These are phyloP conservation scores for Trogon surrucura DNA, from an alignment of 2,113 vertebrate species.

Conservation along the genomic window DNA sequence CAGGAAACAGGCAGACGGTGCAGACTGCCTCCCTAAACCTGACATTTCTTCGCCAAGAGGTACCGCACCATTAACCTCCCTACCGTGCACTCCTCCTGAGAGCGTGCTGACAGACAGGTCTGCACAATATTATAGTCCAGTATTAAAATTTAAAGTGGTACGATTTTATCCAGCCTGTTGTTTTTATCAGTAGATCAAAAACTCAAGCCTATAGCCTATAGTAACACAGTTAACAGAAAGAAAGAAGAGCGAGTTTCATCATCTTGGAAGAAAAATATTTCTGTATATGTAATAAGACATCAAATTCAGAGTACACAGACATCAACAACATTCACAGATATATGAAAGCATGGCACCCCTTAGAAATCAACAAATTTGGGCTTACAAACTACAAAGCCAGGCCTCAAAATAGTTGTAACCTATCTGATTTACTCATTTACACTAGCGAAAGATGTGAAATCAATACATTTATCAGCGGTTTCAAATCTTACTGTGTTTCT, in stretches of 20 bases:
- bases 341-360: background rate
- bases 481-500: background rate
- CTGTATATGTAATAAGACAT: background rate
- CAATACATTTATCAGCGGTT: background rate
- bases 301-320: background rate
- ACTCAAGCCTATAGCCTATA: background rate
- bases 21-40: background rate
- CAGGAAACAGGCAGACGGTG: background rate
- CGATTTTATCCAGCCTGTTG: background rate
- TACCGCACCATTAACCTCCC: background rate
- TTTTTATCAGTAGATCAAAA: background rate
- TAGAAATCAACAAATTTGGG: background rate
- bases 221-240: background rate
- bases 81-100: background rate
- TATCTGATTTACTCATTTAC: background rate
- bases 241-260: background rate
- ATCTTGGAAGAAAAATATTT: background rate
- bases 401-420: background rate
- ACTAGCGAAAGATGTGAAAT: background rate
- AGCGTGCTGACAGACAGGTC: background rate
- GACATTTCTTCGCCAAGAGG: background rate
- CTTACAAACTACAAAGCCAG: background rate
- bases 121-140: conserved; percentile 3
- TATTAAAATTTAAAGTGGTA: conserved; percentile 16
- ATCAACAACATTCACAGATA: background rate